A percentile compares a stretch with the other conserved stretches of the same genome.
Conservation (phyloP, 1,140 invertebrate genomes). For the Aphelinus certus region DNA sequence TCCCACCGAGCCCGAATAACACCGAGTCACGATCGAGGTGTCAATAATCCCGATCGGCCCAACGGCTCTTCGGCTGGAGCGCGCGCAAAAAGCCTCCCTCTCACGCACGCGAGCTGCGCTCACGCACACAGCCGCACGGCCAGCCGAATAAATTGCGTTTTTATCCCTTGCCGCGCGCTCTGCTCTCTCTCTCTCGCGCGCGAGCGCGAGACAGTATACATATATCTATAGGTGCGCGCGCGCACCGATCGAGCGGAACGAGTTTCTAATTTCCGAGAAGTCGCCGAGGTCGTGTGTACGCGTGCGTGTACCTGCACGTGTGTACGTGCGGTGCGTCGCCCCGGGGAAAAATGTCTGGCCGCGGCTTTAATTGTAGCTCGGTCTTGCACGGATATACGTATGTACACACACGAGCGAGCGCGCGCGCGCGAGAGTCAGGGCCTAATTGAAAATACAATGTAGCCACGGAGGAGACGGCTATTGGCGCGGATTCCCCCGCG, state of each 20-base stretch:
- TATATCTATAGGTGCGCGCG: no score
- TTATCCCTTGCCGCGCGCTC: background rate
- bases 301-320: no score
- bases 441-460: slow-evolving; percentile 35
- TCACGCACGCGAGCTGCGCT: no score
- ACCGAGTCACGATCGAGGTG: no score
- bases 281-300: background rate
- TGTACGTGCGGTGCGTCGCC: no score
- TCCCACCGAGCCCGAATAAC: no score
- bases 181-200: no score
- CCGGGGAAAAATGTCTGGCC: slow-evolving; percentile 16
- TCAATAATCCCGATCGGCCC: no score
- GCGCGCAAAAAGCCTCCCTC: no score
- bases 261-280: slow-evolving; percentile 40
- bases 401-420: background rate
- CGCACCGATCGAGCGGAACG: slow-evolving; percentile 24
- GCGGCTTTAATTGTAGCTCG: slow-evolving; percentile 23
- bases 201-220: no score
- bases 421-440: slow-evolving; percentile 4
- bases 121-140: no score
- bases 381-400: background rate
- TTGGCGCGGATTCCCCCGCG: background rate
- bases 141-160: slow-evolving; percentile 15
- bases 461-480: background rate
- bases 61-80: no score